Evolutionary conservation across 37 sponge, comb jelly and placozoan genomes (phyloP).

Genomic region (Bolinopsis microptera): DNA sequence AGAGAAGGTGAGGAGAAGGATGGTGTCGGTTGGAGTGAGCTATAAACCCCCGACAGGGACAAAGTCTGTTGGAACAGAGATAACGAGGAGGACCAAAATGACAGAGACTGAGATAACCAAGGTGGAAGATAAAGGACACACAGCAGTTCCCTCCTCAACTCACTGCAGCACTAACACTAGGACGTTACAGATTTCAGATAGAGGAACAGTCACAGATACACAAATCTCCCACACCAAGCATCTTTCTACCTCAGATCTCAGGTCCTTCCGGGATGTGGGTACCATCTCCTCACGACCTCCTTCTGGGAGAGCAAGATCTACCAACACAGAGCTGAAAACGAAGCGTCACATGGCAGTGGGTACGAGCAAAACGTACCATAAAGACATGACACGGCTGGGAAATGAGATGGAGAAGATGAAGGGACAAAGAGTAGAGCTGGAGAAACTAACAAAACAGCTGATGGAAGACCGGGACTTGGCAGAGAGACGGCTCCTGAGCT

Average conservation of each 20-base stretch:
- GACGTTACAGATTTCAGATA: not conserved
- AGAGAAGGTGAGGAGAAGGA: not conserved
- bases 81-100: not conserved
- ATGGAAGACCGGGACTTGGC: not conserved
- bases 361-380: not conserved
- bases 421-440: not conserved
- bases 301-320: not conserved
- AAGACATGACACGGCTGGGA: not conserved
- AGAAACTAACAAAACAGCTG: not conserved
- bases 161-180: not conserved
- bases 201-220: not conserved
- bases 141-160: not conserved
- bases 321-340: not conserved
- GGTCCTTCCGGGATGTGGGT: not conserved
- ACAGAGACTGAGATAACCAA: not conserved
- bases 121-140: not conserved
- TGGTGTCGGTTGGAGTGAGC: not conserved
- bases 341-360: not conserved
- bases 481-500: not conserved
- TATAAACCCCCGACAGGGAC: not conserved
- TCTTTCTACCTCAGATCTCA: not conserved
- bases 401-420: not conserved
- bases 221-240: not conserved
- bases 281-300: not conserved
- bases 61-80: not conserved